Conservation (phyloP, 2,113 vertebrate genomes). For the Probosciger aterrimus region DNA sequence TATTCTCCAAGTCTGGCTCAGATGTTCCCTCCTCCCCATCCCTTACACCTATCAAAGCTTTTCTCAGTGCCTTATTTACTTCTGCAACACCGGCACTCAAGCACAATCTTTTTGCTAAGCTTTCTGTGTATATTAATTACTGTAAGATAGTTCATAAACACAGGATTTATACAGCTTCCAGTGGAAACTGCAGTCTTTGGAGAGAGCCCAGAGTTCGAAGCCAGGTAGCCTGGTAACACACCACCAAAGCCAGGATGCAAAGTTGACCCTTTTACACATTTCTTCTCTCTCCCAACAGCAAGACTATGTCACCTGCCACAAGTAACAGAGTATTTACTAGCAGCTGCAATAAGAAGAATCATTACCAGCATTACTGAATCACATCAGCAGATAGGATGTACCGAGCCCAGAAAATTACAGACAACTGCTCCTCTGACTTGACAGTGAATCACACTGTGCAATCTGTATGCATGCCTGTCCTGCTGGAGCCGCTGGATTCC, state of each 20-base stretch:
- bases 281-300: not conserved
- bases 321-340: constrained; percentile 36
- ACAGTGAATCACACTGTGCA: not conserved
- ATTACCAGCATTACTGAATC: not conserved
- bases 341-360: constrained; percentile 40
- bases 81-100: not conserved
- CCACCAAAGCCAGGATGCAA: not conserved
- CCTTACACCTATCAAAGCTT: not conserved
- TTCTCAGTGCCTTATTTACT: not conserved
- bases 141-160: not conserved
- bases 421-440: not conserved
- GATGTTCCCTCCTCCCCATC: not conserved
- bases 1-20: constrained; percentile 25
- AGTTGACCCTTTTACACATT: not conserved
- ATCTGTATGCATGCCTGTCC: not conserved
- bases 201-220: not conserved
- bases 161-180: not conserved
- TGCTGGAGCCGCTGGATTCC: not conserved
- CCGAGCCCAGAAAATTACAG: constrained; percentile 5
- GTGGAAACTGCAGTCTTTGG: not conserved
- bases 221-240: not conserved
- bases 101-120: not conserved
- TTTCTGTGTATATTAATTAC: constrained; percentile 25
- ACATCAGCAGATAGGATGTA: not conserved
- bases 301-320: not conserved